Evolutionary conservation across 2,888 invertebrate genomes (phyloP), one percentile per base, ranked within the genome.

Genomic region (Pammene aurita): DNA sequence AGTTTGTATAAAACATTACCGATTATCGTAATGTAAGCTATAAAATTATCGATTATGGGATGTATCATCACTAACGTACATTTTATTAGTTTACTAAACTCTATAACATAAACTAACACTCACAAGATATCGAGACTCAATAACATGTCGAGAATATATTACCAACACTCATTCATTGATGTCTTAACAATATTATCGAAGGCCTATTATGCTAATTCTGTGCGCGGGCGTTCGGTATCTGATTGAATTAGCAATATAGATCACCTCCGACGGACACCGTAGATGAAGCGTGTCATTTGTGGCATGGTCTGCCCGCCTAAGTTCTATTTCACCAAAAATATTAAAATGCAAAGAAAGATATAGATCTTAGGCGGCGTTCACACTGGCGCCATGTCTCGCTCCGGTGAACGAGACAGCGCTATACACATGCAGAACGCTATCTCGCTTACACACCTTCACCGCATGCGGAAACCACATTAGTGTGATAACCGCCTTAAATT

Each of bases 181-280:
- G 57, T 65, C 69, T 67, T 71, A 70, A 72, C 70, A 73, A 71
- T 72, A 66, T 58, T 70, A 72, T 67, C 61, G 68, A 65, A 63
- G 50, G 55, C 64, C 60, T 64, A 65, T 71, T 71, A 71, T 71
- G 71, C 64, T 71, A 75, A 72, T 72, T 71, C 16, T 16, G 46
- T 46, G 70, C 66, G 74, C 71, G 65, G 71, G 73, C 66, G 72
- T 71, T 69, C 63, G 61, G 70, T 50, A 61, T 67, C 71, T 65
- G 66, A 68, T 65, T 65, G 73, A 73, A 75, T 75, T 75, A 74
- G 75, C 73, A 70, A 73, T 54, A 34, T 7, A 54, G 54, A 54
- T 34, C 34, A 34, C 34, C 54, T 13, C 34, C 54, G 0, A n/a
- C n/a, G 34, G 54, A 54, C 54, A 1, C 2, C 26, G 34, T 34